Evolutionary conservation across 1,140 invertebrate species (phyloP), one percentile per base, ranked within the genome.

Genomic region (Drosophila subobscura): DNA sequence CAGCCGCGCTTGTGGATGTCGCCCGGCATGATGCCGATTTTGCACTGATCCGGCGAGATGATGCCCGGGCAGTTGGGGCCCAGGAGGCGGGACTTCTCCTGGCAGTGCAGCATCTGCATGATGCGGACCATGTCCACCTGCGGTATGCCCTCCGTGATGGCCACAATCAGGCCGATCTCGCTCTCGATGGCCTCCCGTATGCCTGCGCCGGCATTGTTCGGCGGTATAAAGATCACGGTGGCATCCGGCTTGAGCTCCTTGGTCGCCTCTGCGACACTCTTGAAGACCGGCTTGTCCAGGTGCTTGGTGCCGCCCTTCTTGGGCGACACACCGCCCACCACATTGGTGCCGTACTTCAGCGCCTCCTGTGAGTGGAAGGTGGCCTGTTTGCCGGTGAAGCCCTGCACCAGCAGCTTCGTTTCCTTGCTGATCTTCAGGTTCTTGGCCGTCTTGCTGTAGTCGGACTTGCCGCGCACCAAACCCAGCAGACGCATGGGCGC

Each of bases 11-110:
- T 96, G 91, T 99, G 98, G 76, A 99, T 98, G 80, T 99, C 96
- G 5, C 97, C 98, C 12, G 99, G 99, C 99, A 99, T 99, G 77
- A 99, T 99, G 56, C 99, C 99, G 92, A 99, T 99, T 94, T 99
- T 99, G 92, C 99, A 99, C 94, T 98, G 93, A 76, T 96, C 96
- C 3, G 97, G 96, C n/a, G 96, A 97, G 91, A 99, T 99, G 80
- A 99, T 98, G 71, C 99, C 99, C 40, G 99, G 99, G 92, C 98
- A 99, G 91, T 99, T 99, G 29, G 98, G 99, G 1, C 99, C 99
- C 84, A 99, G 95, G 7, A 99, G 93, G 65, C 98, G 94, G 1
- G 96, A 97, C 92, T 99, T 99, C 86, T 94, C 95, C 92, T 99
- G 98, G 52, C 95, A 93, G 0, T 96, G 74, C 12, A 99, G 93